These are phyloP conservation scores for Hephaestus fuliginosus DNA, from an alignment of 2,797 vertebrate genomes.

Conservation along the genomic window DNA sequence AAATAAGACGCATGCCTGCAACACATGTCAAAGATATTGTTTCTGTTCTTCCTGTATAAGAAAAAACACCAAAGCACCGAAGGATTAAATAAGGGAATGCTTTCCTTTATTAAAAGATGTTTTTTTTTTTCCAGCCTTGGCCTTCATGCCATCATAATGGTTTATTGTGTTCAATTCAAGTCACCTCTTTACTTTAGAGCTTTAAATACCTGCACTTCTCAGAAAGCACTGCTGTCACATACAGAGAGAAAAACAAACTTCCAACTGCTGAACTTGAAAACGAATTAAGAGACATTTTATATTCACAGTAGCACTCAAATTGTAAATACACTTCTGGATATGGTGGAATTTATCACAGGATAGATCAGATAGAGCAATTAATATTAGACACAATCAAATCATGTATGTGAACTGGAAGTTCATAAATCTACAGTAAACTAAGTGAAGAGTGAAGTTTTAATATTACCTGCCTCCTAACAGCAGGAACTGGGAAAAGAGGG, in stretches of 20 bases:
- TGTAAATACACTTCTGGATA: neutral
- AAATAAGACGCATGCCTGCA: neutral
- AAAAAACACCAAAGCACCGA: neutral
- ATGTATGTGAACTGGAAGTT: conserved; percentile 2
- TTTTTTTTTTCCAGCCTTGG: neutral
- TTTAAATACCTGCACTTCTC: neutral
- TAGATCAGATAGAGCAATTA: neutral
- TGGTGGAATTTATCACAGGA: neutral
- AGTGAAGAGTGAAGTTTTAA: neutral
- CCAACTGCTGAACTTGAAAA: neutral
- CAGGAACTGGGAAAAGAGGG: conserved; percentile 1
- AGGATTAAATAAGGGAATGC: neutral
- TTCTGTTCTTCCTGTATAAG: neutral
- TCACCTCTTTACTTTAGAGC: neutral
- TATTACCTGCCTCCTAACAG: neutral
- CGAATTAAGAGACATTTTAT: neutral
- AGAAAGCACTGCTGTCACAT: neutral
- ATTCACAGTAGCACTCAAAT: neutral
- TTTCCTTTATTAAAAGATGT: neutral
- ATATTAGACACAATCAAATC: neutral
- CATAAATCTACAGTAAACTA: conserved; percentile 1
- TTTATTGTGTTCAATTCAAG: neutral
- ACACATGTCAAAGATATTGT: neutral
- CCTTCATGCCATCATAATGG: neutral
- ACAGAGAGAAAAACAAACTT: neutral